These are phyloP conservation scores for Congeria kusceri DNA, from an alignment of 2,888 invertebrate species.

Conservation along the genomic window DNA sequence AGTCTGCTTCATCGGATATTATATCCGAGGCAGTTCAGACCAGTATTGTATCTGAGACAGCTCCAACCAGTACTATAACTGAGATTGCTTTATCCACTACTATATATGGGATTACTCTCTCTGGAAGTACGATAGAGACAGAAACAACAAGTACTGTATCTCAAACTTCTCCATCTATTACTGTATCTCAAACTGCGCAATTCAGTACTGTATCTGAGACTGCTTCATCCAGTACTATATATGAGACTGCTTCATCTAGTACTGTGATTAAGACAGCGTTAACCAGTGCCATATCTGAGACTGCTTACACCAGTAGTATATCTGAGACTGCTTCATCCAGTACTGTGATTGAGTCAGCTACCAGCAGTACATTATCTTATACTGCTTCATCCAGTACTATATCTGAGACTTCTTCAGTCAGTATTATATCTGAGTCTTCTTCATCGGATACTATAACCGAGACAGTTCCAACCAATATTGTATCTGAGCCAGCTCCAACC, in stretches of 20 bases:
- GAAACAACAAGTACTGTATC: too few species aligned
- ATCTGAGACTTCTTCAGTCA: background rate
- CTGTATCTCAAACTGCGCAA: too few species aligned
- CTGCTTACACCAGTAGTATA: background rate
- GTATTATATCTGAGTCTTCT: background rate
- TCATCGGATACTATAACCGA: background rate
- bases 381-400: background rate
- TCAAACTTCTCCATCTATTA: too few species aligned
- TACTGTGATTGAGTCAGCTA: background rate
- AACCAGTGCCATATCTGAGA: background rate
- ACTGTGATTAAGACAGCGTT: background rate
- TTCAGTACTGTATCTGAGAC: too few species aligned
- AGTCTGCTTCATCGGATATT: too few species aligned
- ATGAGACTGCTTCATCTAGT: background rate
- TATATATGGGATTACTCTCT: too few species aligned
- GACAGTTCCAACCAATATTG: background rate
- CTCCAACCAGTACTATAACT: too few species aligned
- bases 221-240: too few species aligned
- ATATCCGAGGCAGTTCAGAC: too few species aligned
- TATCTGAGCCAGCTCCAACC: background rate
- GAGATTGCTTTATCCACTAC: too few species aligned
- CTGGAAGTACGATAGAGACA: too few species aligned
- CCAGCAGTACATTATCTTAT: background rate
- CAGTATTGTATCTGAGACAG: too few species aligned
- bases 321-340: background rate